A percentile compares a stretch with the other conserved stretches of the same genome.
phyloP scores from a whole-genome alignment of 2,113 vertebrate species.

The Maccullochella peelii region DNA sequence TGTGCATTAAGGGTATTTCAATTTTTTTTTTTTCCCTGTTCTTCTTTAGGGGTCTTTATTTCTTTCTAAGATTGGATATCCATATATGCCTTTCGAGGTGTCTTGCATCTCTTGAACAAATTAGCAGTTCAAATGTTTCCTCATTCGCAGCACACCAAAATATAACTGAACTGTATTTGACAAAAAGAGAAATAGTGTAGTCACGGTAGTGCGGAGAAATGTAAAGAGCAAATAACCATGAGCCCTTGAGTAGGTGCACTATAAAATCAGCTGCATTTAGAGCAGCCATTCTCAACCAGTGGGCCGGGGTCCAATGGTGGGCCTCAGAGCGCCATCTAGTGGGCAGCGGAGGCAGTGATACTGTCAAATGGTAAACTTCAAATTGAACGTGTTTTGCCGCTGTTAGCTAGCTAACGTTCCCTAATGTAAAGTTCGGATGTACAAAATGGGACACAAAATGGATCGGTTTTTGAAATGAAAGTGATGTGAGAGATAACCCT shows the following conservation, averaged over 20 bases:
- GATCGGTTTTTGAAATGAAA: no score
- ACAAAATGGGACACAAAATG: no score
- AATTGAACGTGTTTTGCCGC: no score
- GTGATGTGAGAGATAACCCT: no score
- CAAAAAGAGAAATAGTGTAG: neutral
- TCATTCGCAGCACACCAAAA: neutral
- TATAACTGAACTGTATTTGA: neutral
- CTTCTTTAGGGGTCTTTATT: neutral
- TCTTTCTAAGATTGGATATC: neutral
- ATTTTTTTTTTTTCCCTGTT: neutral
- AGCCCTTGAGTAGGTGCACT: neutral
- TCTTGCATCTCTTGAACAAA: neutral
- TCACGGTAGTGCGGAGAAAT: neutral
- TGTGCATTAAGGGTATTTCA: neutral
- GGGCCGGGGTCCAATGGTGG: no score
- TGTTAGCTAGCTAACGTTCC: no score
- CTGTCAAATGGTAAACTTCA: no score
- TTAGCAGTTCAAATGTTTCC: neutral
- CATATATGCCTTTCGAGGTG: neutral
- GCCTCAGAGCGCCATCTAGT: no score
- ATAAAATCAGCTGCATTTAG: slow-evolving; percentile 38
- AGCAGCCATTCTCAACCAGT: no score
- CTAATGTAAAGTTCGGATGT: no score
- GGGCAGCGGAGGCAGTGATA: no score
- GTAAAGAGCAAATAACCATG: slow-evolving; percentile 6